A percentile compares a stretch with the other conserved stretches of the same genome.
Conservation (phyloP, 30 jellyfish, hydroid and myxozoan genomes). For the Hydractinia symbiolongicarpus region DNA sequence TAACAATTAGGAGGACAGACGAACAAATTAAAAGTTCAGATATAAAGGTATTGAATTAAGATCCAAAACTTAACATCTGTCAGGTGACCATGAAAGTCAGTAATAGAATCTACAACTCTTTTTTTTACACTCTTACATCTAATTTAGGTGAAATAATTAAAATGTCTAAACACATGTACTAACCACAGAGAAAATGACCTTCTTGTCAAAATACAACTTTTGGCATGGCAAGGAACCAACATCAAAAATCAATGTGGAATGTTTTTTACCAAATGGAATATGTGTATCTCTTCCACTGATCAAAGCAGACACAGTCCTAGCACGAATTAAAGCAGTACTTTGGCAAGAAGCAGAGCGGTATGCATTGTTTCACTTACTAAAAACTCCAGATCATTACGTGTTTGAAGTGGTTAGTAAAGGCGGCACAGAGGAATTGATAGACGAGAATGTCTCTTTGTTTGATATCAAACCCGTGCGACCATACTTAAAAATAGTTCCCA, state of each 20-base stretch:
- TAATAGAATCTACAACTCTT: no score
- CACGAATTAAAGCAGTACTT: conserved; percentile 35
- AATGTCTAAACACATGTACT: no score
- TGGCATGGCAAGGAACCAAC: conserved; percentile 18
- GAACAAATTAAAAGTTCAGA: no score
- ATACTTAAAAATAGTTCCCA: conserved; percentile 64
- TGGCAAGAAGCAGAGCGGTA: conserved; percentile 61
- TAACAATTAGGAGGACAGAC: no score
- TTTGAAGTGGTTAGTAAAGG: conserved; percentile 53
- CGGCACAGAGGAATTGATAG: conserved; percentile 68
- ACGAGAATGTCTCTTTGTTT: conserved; percentile 49
- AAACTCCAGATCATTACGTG: conserved; percentile 32
- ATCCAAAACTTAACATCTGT: no score
- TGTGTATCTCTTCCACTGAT: conserved; percentile 30
- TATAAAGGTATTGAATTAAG: no score
- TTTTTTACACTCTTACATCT: no score
- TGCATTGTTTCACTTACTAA: conserved; percentile 39
- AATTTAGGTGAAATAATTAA: no score
- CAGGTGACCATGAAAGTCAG: no score
- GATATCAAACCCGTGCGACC: conserved; percentile 82
- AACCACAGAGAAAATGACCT: background rate
- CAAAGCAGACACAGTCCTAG: conserved; percentile 51
- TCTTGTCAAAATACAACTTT: conserved; percentile 1
- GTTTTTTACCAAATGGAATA: conserved; percentile 81
- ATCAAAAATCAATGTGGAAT: conserved; percentile 17